phyloP scores from a whole-genome alignment of 2,888 invertebrate genomes.

The Drosophila pseudotalamancana region DNA sequence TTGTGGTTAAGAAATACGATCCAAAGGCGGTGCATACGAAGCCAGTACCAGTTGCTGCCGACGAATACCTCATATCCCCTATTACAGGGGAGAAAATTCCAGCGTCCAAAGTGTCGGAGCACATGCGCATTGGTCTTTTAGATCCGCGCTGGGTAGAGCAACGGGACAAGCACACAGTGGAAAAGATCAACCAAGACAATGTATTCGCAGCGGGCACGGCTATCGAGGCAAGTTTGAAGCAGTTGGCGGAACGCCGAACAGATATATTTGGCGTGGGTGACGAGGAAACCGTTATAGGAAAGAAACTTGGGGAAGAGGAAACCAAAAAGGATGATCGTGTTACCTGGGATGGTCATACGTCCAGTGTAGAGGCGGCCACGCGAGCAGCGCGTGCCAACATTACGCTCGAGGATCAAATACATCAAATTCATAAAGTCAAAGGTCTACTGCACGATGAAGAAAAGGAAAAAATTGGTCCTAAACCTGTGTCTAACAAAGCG shows the following conservation, averaged over 20 bases:
- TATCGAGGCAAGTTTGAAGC: slow-evolving; percentile 97
- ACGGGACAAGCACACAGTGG: slow-evolving; percentile 96
- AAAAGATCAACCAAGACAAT: slow-evolving; percentile 95
- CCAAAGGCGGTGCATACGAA: slow-evolving; percentile 91
- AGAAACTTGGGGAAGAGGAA: slow-evolving; percentile 97
- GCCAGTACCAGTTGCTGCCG: slow-evolving; percentile 88
- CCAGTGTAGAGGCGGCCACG: slow-evolving; percentile 97
- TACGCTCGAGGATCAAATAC: slow-evolving; percentile 98
- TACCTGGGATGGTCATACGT: slow-evolving; percentile 99
- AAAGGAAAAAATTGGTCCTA: slow-evolving; percentile 98
- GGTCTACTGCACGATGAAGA: slow-evolving; percentile 97
- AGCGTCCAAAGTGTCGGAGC: slow-evolving; percentile 98
- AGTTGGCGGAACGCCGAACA: slow-evolving; percentile 98
- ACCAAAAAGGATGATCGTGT: slow-evolving; percentile 94
- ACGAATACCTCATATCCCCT: slow-evolving; percentile 98
- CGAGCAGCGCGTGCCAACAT: slow-evolving; percentile 97
- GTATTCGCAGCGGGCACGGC: slow-evolving; percentile 88
- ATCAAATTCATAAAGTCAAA: slow-evolving; percentile 97
- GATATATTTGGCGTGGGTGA: slow-evolving; percentile 99
- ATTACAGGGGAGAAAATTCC: slow-evolving; percentile 99
- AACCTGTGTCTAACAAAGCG: slow-evolving; percentile 86
- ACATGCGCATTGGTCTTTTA: slow-evolving; percentile 97
- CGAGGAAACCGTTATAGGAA: slow-evolving; percentile 99
- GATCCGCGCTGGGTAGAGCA: slow-evolving; percentile 99
- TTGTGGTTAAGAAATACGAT: slow-evolving; percentile 98